Base-by-base conservation (phyloP, 2,113 vertebrate species). In the Lepus americanus region DNA sequence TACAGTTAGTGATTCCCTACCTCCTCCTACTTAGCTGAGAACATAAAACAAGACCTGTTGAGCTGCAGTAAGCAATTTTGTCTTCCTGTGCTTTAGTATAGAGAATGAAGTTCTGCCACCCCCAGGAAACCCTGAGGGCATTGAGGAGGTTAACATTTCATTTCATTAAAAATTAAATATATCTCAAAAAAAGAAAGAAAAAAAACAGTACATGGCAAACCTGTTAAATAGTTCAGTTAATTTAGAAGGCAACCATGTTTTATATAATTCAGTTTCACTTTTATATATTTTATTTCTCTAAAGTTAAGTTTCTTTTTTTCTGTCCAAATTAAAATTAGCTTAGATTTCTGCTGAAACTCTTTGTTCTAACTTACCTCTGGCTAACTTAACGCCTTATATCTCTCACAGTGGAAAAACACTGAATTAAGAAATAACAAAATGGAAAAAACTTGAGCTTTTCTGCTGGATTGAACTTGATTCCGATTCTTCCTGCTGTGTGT, bases 231-330 rank as follows among this genome's bases (percentile, higher is more conserved):
- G 70, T 81, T 86, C 19, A 85, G 63, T 79, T 90, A 89, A 70
- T 96, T 90, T 96, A 72, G 55, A 10, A 90, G 31, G 19, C 70
- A 94, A 29, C 44, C 92, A 25, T 90, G 36, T 73, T 73, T 66
- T 83, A 59, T 67, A 66, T 66, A 55, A 44, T 93, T 90, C 8
- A 61, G 22, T 72, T 87, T 87, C 31, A 87, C 22, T 82, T 82
- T 59, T 78, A 17, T 92, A 20, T 70, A 9, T 88, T 66, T 95
- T 96, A 59, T 83, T 95, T 95, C 92, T 89, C 53, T 93, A 11
- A 91, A 76, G 55, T 80, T 78, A 31, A 13, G 69, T 20, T 84
- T 76, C 11, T 74, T 88, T 10, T 90, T 93, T 89, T 88, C 81
- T 70, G 4, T 66, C 31, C 39, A 89, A 55, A 69, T 89, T 89